Evolutionary conservation across 2,113 vertebrate genomes (phyloP), one percentile per base, ranked within the genome.

Genomic region (Accipiter virgatus): DNA sequence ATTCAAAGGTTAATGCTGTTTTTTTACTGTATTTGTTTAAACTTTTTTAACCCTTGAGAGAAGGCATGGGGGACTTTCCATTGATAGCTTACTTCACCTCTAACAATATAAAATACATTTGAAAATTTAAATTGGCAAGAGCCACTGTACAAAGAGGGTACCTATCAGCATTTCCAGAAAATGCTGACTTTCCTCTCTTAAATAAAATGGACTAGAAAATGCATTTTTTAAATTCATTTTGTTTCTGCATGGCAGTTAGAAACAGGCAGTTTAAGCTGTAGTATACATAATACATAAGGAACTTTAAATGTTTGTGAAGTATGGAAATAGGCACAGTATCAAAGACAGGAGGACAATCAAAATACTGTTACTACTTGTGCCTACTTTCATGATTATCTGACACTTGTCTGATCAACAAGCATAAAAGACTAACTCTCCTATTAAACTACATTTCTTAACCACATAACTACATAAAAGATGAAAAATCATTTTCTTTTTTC

Each of bases 201-300:
- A 95, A 83, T 89, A 92, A 86, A 95, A 95, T 71, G 61, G 26
- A 61, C 53, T 67, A 80, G 48, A 84, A 96, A 87, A 59, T 38
- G 36, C 23, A 58, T 71, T 95, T 87, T 65, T 61, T 36, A 75
- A 31, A 61, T 71, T 61, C 81, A 15, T 42, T 89, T 38, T 73
- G 45, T 72, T 77, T 70, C 53, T 88, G 26, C 66, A 4, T 73
- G 32, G 59, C 70, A 88, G 29, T 72, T 91, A 77, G 23, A 87
- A 93, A 47, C 6, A 45, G 38, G 62, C 42, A 53, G 15, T 34
- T 88, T 78, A 72, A 71, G 55, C n/a, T 48, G 11, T 21, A 9
- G 31, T 62, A 56, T 81, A 18, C 3, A 5, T 77, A 40, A 34
- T 48, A 34, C 6, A 6, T 40, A 38, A 38, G 77, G 67, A 83